Evolutionary conservation across 2,888 invertebrate genomes (phyloP).

Genomic region (Hydrotaea cyrtoneurina): DNA sequence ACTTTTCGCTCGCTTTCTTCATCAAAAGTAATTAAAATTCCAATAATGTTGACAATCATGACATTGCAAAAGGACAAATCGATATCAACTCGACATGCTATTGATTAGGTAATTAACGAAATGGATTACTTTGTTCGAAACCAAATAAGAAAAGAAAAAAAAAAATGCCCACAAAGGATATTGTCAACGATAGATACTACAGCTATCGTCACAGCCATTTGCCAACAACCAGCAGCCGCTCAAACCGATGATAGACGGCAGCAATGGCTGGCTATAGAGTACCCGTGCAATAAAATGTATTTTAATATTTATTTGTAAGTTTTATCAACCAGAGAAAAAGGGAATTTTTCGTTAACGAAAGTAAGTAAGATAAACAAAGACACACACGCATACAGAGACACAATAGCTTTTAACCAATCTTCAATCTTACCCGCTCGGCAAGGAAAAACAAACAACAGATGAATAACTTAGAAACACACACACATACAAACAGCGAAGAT

Average conservation of each 20-base stretch:
- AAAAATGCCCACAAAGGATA: neutral
- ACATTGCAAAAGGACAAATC: neutral
- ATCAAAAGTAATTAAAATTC: too few species aligned
- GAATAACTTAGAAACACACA: slow-evolving; percentile 2
- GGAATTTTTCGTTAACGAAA: neutral
- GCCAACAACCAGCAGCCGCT: neutral
- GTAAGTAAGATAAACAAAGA: slow-evolving; percentile 1
- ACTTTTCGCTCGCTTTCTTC: too few species aligned
- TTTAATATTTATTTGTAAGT: slow-evolving; percentile 36
- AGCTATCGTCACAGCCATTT: neutral
- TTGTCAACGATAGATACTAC: neutral
- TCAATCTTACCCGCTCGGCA: neutral
- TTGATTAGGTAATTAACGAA: neutral
- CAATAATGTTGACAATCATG: too few species aligned
- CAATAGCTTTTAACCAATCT: slow-evolving; percentile 8
- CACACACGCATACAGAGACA: neutral
- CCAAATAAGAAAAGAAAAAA: neutral
- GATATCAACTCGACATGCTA: too few species aligned
- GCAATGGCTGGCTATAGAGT: neutral
- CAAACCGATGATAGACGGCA: neutral
- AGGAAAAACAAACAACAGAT: slow-evolving; percentile 16
- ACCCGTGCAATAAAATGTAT: slow-evolving; percentile 8
- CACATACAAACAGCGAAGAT: neutral
- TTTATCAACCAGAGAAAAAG: slow-evolving; percentile 21
- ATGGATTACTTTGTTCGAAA: neutral